A percentile compares a stretch with the other conserved stretches of the same genome.
phyloP scores from a whole-genome alignment of 37 sponge, comb jelly and placozoan species.

The Tethya wilhelma region DNA sequence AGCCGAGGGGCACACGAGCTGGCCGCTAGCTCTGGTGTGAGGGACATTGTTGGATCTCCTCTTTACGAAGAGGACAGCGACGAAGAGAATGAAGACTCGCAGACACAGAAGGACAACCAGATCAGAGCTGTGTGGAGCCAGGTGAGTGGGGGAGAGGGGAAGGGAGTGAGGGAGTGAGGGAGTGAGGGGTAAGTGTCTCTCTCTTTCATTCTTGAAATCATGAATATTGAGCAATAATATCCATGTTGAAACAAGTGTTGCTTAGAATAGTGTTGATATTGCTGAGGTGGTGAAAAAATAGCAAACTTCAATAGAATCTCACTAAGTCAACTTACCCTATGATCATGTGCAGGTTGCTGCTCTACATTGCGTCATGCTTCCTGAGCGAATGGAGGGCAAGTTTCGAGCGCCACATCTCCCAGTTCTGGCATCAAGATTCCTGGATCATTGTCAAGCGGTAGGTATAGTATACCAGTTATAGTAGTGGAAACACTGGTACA shows the following conservation, averaged over 20 bases:
- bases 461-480: conserved; percentile 22
- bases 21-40: conserved; percentile 24
- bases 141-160: conserved; percentile 3
- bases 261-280: too few relatives aligned
- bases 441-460: conserved; percentile 82
- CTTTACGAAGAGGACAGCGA: conserved; percentile 43
- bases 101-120: conserved; percentile 54
- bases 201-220: too few relatives aligned
- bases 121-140: conserved; percentile 91
- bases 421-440: conserved; percentile 79
- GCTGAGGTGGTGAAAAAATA: neutral
- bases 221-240: neutral
- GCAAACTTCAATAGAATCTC: too few relatives aligned
- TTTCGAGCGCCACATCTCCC: conserved; percentile 88
- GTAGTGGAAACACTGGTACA: too few relatives aligned
- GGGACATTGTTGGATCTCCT: conserved; percentile 2
- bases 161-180: neutral
- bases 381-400: conserved; percentile 82
- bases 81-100: conserved; percentile 31
- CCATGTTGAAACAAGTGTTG: neutral
- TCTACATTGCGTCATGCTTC: conserved; percentile 94
- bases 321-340: too few relatives aligned
- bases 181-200: too few relatives aligned
- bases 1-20: conserved; percentile 71
- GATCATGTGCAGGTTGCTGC: conserved; percentile 83